Percentiles rank a stretch among this genome's conserved stretches.
phyloP scores from a whole-genome alignment of 2,888 invertebrate species.

The Cinara cedri region DNA sequence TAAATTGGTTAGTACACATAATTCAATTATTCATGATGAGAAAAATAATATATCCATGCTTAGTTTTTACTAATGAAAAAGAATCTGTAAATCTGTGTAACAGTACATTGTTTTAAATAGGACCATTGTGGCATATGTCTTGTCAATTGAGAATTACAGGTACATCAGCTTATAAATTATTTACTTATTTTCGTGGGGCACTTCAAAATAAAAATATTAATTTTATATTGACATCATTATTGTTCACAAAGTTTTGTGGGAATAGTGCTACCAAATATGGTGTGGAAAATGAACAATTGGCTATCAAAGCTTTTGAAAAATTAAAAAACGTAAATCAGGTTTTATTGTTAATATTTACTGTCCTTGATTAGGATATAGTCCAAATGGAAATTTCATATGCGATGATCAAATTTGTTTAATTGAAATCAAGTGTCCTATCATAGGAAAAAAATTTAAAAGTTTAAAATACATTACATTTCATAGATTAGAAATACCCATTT shows the following conservation, averaged over 20 bases:
- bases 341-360: slow-evolving; percentile 13
- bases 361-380: slow-evolving; percentile 14
- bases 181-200: not conserved
- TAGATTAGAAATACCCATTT: too few species aligned
- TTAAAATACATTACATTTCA: too few species aligned
- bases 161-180: slow-evolving; percentile 12
- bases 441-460: too few species aligned
- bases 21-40: not conserved
- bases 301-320: not conserved
- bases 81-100: not conserved
- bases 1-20: too few species aligned
- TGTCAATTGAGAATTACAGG: not conserved
- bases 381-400: not conserved
- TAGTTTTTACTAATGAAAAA: not conserved
- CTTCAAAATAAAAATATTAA: not conserved
- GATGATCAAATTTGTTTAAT: slow-evolving; percentile 3
- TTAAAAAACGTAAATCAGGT: not conserved
- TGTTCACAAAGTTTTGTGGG: too few species aligned
- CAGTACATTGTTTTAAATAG: not conserved
- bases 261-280: too few species aligned
- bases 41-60: not conserved
- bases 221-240: too few species aligned
- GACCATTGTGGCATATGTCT: slow-evolving; percentile 1
- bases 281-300: not conserved
- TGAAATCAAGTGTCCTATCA: slow-evolving; percentile 13